phyloP scores from a whole-genome alignment of 2,113 vertebrate genomes.

The Mohoua ochrocephala region DNA sequence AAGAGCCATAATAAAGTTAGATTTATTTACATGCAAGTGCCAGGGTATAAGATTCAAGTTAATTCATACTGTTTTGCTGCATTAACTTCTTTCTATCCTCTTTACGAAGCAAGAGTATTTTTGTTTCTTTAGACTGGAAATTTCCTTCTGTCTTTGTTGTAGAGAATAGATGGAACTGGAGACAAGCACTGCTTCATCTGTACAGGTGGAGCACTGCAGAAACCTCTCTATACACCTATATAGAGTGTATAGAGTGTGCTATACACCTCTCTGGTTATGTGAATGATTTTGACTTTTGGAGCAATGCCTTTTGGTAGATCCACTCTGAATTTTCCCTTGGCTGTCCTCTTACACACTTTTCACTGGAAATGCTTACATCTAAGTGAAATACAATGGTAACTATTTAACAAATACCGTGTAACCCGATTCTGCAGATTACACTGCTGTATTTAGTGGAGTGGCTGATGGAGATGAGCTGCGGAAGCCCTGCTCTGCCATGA shows the following conservation, averaged over 20 bases:
- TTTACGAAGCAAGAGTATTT: neutral
- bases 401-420: neutral
- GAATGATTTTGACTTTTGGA: neutral
- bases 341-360: neutral
- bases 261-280: neutral
- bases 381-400: neutral
- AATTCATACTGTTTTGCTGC: neutral
- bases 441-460: neutral
- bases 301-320: neutral
- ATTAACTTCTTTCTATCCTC: neutral
- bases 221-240: too few relatives aligned
- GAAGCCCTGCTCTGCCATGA: neutral
- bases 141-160: neutral
- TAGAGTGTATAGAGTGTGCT: too few relatives aligned
- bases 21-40: conserved; percentile 43
- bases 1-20: conserved; percentile 39
- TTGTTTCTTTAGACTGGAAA: neutral
- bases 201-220: neutral
- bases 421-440: neutral
- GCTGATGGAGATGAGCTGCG: neutral
- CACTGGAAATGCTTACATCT: neutral
- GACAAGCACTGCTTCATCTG: neutral
- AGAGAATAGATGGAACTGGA: neutral
- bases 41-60: neutral
- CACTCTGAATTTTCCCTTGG: neutral